Conservation (phyloP, 1,140 invertebrate genomes). For the Nymphalis io region DNA sequence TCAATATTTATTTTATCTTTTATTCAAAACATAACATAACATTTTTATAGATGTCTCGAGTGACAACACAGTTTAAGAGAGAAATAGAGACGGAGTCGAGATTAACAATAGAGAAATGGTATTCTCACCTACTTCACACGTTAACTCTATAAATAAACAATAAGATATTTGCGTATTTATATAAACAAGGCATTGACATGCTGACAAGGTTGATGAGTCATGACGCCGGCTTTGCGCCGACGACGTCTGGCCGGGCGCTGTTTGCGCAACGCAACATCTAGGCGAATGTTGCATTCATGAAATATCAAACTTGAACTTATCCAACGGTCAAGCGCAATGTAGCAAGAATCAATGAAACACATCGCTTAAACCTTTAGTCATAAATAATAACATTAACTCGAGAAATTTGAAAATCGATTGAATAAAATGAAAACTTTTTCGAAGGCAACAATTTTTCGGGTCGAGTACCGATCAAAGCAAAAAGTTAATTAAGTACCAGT, state of each 20-base stretch:
- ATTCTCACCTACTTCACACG: conserved; percentile 50
- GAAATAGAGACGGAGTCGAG: conserved; percentile 36
- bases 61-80: neutral
- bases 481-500: conserved; percentile 70
- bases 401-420: neutral
- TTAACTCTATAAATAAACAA: conserved; percentile 58
- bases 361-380: neutral
- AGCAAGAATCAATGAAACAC: neutral
- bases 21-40: too few relatives aligned
- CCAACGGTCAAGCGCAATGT: conserved; percentile 50
- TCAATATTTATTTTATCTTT: too few relatives aligned
- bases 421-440: neutral
- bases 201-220: conserved; percentile 70
- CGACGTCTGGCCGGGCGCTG: conserved; percentile 36
- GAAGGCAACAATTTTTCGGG: neutral
- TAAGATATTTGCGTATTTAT: conserved; percentile 57
- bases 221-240: conserved; percentile 47
- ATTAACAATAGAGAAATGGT: conserved; percentile 50
- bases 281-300: conserved; percentile 36
- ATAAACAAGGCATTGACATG: conserved; percentile 62
- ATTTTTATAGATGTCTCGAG: too few relatives aligned
- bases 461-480: conserved; percentile 45
- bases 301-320: conserved; percentile 62
- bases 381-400: neutral
- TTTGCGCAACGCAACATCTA: conserved; percentile 50